Percentiles rank a stretch among this genome's conserved stretches.
phyloP scores from a whole-genome alignment of 2,113 vertebrate species.

The Donacobius atricapilla region DNA sequence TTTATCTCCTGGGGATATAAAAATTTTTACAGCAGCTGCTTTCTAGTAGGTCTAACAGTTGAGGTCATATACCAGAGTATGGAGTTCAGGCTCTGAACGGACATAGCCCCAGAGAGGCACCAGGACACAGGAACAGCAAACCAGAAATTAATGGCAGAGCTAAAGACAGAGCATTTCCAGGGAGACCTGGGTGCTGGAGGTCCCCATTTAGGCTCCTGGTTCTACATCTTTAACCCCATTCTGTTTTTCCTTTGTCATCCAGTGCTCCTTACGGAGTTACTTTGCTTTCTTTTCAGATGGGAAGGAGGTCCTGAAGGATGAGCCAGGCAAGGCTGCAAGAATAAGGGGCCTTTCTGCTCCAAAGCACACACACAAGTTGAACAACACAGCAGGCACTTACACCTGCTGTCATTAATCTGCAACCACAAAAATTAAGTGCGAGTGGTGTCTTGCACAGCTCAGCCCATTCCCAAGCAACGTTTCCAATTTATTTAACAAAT shows the following conservation, averaged over 20 bases:
- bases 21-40: not conserved
- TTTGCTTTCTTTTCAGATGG: not conserved
- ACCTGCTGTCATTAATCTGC: not conserved
- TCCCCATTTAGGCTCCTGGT: not conserved
- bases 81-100: not conserved
- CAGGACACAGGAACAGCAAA: not conserved
- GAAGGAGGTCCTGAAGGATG: not conserved
- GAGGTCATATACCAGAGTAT: not conserved
- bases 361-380: accelerated
- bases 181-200: not conserved
- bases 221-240: not conserved
- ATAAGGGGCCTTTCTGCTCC: not conserved
- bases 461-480: not conserved
- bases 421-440: not conserved
- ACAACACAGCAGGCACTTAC: not conserved
- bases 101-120: not conserved
- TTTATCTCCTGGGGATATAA: not conserved
- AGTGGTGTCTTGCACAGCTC: not conserved
- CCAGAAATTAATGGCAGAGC: not conserved
- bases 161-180: not conserved
- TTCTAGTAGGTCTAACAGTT: not conserved
- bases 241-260: not conserved
- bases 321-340: not conserved
- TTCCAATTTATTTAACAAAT: not conserved
- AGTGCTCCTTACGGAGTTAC: not conserved